Evolutionary conservation across 2,113 vertebrate genomes (phyloP).

Genomic region (Mastomys natalensis): DNA sequence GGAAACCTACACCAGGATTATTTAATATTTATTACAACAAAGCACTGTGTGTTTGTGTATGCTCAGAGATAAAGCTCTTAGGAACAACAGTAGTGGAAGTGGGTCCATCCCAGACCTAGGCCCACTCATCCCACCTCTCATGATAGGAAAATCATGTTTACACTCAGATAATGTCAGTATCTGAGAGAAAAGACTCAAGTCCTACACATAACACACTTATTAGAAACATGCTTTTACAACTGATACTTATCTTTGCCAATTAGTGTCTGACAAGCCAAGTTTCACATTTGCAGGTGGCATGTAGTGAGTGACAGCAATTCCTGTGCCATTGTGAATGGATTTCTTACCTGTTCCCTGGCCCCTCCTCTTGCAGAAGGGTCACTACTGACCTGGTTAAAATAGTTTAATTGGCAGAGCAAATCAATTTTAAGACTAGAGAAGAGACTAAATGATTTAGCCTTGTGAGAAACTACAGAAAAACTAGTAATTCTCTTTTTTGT

Average conservation of each 20-base stretch:
- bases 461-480: conserved; percentile 41
- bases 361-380: not conserved
- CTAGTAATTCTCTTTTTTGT: not conserved
- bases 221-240: not conserved
- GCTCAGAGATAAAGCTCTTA: not conserved
- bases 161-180: not conserved
- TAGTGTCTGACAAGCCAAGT: not conserved
- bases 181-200: not conserved
- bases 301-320: not conserved
- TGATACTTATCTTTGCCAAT: not conserved
- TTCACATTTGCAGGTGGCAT: not conserved
- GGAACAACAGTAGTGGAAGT: not conserved
- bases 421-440: conserved; percentile 1
- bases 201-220: not conserved
- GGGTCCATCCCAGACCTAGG: not conserved
- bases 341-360: not conserved
- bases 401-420: conserved; percentile 47
- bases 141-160: not conserved
- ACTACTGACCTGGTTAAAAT: not conserved
- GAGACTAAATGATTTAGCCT: not conserved
- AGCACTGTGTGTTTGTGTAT: not conserved
- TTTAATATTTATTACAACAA: no score
- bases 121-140: not conserved
- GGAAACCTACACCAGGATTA: no score
- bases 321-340: not conserved